Percentiles rank a stretch among this genome's conserved stretches.
These are phyloP conservation scores for Papilio dardanus DNA, from an alignment of 1,140 invertebrate species.

Conservation along the genomic window DNA sequence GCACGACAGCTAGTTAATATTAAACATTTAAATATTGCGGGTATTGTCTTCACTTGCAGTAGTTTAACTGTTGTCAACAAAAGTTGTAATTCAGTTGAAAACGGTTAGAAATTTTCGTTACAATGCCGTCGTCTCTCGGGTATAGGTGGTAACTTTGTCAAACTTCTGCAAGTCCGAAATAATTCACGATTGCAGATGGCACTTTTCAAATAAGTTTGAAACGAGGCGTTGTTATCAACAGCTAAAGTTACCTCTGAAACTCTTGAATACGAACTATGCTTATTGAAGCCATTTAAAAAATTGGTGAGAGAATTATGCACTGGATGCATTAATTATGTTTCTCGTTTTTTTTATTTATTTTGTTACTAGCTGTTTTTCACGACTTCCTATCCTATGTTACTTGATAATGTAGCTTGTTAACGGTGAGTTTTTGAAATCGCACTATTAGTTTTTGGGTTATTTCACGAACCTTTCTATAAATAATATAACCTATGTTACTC, in stretches of 20 bases:
- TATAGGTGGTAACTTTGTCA: background rate
- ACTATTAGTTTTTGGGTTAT: no score
- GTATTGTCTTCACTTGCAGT: background rate
- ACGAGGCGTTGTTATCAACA: background rate
- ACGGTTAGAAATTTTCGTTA: background rate
- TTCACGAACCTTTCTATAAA: no score
- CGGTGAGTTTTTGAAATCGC: no score
- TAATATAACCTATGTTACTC: no score
- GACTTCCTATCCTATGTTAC: no score
- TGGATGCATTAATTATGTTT: no score
- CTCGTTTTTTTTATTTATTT: no score
- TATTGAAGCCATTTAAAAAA: background rate
- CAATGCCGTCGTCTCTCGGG: background rate
- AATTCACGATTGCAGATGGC: conserved; percentile 11
- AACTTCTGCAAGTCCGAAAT: conserved; percentile 16
- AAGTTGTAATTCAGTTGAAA: background rate
- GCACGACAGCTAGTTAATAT: no score
- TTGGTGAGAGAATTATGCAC: background rate
- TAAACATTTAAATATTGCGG: no score
- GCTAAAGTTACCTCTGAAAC: background rate
- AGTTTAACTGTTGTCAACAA: background rate
- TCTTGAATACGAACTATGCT: background rate
- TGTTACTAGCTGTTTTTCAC: no score
- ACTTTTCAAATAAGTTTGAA: conserved; percentile 17
- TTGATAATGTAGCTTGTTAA: no score